Conservation (phyloP, 2,113 vertebrate genomes). For the Megalops atlanticus region DNA sequence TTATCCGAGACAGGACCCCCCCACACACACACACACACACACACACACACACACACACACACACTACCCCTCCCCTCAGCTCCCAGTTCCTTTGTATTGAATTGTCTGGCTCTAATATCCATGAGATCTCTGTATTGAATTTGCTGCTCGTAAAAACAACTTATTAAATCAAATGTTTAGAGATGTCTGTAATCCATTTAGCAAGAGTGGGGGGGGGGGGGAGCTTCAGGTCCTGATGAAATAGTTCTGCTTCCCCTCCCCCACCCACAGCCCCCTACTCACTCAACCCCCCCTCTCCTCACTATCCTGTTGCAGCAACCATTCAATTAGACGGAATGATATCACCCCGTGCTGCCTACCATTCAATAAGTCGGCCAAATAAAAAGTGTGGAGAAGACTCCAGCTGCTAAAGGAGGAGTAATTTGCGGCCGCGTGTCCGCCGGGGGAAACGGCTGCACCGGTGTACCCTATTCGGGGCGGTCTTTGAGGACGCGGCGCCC, state of each 20-base stretch:
- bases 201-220: conserved; percentile 14
- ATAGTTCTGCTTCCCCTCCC: conserved; percentile 29
- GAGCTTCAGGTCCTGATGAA: conserved; percentile 37
- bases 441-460: neutral
- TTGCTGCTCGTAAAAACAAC: conserved; percentile 59
- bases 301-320: conserved; percentile 33
- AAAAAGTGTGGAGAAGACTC: conserved; percentile 50
- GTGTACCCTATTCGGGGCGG: too few species aligned
- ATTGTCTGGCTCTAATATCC: conserved; percentile 55
- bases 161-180: conserved; percentile 66
- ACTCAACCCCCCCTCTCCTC: neutral
- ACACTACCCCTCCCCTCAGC: neutral
- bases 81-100: conserved; percentile 42
- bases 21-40: too few species aligned
- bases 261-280: neutral
- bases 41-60: too few species aligned
- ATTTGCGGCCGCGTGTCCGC: conserved; percentile 1
- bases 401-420: conserved; percentile 41
- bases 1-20: conserved; percentile 40
- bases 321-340: conserved; percentile 57
- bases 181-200: conserved; percentile 61
- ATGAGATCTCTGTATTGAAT: conserved; percentile 58
- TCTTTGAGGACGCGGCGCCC: too few species aligned
- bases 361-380: conserved; percentile 56
- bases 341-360: conserved; percentile 46